Evolutionary conservation across 2,888 invertebrate genomes (phyloP).

Genomic region (Marronus borbonicus): DNA sequence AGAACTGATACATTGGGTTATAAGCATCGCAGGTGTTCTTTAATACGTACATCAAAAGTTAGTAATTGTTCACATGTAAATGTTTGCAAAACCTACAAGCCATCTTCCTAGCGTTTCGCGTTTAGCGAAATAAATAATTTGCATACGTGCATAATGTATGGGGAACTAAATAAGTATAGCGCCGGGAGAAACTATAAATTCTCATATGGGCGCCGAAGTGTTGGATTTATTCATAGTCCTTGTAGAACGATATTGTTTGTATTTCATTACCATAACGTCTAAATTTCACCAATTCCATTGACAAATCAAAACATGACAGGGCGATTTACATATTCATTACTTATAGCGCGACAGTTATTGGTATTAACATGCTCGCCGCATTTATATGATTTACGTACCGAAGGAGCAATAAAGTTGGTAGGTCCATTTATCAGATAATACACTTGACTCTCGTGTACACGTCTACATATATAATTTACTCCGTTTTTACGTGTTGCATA

Average conservation of each 20-base stretch:
- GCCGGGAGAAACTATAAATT: background rate
- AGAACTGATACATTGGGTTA: too few relatives aligned
- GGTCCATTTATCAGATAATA: slow-evolving; percentile 19
- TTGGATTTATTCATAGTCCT: slow-evolving; percentile 39
- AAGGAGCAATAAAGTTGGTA: slow-evolving; percentile 34
- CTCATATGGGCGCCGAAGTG: slow-evolving; percentile 10
- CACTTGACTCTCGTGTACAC: slow-evolving; percentile 15
- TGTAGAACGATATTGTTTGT: slow-evolving; percentile 38
- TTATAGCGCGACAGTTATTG: slow-evolving; percentile 36
- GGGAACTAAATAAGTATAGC: background rate
- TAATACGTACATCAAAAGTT: too few relatives aligned
- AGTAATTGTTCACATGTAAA: too few relatives aligned
- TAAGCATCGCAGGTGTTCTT: too few relatives aligned
- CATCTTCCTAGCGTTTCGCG: too few relatives aligned
- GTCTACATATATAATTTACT: slow-evolving; percentile 29
- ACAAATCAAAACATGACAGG: slow-evolving; percentile 42
- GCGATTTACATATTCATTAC: slow-evolving; percentile 43
- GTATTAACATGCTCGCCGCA: slow-evolving; percentile 38
- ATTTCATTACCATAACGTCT: slow-evolving; percentile 44
- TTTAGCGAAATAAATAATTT: too few relatives aligned
- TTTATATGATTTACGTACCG: slow-evolving; percentile 32
- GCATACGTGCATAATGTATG: too few relatives aligned
- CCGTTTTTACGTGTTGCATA: slow-evolving; percentile 14
- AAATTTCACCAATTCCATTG: slow-evolving; percentile 40
- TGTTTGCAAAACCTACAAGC: too few relatives aligned